Conservation (phyloP, 2,797 vertebrate genomes). For the Tamandua tetradactyla region DNA sequence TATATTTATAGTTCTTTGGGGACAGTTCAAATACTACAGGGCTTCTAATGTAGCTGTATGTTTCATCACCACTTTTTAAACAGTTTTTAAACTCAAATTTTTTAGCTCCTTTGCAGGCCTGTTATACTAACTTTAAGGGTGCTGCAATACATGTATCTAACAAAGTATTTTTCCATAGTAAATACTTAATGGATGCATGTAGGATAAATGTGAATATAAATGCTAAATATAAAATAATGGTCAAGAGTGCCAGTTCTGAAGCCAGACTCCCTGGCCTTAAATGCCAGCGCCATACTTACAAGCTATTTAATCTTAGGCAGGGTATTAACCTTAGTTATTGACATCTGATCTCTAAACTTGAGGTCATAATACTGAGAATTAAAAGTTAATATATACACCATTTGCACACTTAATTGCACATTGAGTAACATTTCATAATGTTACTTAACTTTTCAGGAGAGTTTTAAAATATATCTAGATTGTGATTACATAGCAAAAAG, state of each 20-base stretch:
- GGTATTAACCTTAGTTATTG: neutral
- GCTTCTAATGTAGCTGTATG: neutral
- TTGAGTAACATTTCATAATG: neutral
- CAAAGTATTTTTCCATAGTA: neutral
- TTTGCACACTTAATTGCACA: neutral
- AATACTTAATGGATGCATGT: neutral
- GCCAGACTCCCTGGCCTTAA: neutral
- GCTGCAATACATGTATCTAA: neutral
- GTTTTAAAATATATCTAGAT: neutral
- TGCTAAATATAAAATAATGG: neutral
- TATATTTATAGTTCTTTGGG: neutral
- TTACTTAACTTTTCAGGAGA: neutral
- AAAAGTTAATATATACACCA: neutral
- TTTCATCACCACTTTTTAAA: neutral
- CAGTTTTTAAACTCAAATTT: no score
- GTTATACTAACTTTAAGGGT: conserved; percentile 1
- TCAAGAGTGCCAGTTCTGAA: neutral
- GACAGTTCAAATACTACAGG: neutral
- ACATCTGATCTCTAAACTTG: neutral
- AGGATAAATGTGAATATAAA: neutral
- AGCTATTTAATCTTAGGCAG: neutral
- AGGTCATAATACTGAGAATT: neutral
- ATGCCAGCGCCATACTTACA: neutral
- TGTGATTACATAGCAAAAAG: neutral
- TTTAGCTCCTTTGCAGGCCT: neutral